Percentiles rank a stretch among this genome's conserved stretches.
Evolutionary conservation across 2,797 vertebrate species (phyloP).

Genomic region (Microcaecilia unicolor): DNA sequence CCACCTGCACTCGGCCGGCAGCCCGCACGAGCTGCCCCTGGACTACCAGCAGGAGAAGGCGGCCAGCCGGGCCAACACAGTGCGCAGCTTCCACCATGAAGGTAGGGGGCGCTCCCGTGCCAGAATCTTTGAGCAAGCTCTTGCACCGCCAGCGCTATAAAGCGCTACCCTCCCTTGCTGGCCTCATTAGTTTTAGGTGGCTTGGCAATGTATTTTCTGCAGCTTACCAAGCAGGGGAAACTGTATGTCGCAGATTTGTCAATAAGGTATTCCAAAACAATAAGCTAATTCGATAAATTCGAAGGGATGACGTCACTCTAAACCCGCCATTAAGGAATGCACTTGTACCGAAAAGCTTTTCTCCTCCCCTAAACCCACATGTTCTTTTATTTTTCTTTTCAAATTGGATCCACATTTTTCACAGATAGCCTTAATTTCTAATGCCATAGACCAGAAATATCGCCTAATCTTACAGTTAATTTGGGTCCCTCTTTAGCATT

Average conservation of each 20-base stretch:
- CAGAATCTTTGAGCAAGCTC: neutral
- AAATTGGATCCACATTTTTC: constrained; percentile 4
- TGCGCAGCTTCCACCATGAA: constrained; percentile 97
- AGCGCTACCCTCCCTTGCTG: too few species aligned
- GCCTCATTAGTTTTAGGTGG: too few species aligned
- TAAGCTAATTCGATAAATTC: too few species aligned
- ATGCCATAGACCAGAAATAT: constrained; percentile 4
- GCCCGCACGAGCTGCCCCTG: constrained; percentile 58
- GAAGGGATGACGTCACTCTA: too few species aligned
- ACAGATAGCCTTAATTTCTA: constrained; percentile 1
- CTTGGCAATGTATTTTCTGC: too few species aligned
- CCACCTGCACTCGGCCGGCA: constrained; percentile 77
- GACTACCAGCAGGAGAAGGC: constrained; percentile 77
- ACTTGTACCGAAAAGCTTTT: neutral
- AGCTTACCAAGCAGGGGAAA: too few species aligned
- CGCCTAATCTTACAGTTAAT: constrained; percentile 25
- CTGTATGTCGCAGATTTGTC: too few species aligned
- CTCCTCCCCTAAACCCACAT: neutral
- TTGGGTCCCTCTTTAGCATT: constrained; percentile 20
- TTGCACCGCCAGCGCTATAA: neutral
- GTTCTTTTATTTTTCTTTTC: too few species aligned
- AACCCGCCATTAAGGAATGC: neutral
- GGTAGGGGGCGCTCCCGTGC: constrained; percentile 53
- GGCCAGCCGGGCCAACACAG: constrained; percentile 89
- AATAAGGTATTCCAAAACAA: too few species aligned